Base-by-base conservation (phyloP, 2,113 vertebrate species). In the Canis aureus region DNA sequence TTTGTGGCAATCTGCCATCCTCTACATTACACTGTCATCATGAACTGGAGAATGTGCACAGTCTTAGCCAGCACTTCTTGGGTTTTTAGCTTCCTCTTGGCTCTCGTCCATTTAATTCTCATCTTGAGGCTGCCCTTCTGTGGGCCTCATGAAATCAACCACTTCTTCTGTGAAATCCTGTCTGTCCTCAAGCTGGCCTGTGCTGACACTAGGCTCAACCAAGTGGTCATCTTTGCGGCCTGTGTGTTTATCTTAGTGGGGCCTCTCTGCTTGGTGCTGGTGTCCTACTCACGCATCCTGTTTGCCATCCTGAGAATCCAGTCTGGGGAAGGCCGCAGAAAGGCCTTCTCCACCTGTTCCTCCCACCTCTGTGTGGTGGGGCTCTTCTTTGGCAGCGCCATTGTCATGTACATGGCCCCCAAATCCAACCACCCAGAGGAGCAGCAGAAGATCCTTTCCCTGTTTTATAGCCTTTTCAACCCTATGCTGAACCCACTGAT, bases 131-230 rank as follows among this genome's bases (percentile, higher is more conserved):
- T 98, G 25, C 96, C 97, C 78, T 98, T 98, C 78, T 78, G 74
- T 78, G 74, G 74, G 8, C 92, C 97, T 35, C 90, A 86, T 0
- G 20, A 89, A 55, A 78, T 98, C 87, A 97, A 98, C 23, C 97
- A 98, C n/a, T 97, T 98, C 71, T 95, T 97, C 90, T 98, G 98
- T 89, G 95, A 98, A 35, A 87, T 98, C 57, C 78, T 97, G 15
- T 93, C 97, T 15, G 94, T 98, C 38, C 84, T 98, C 59, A 96
- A 85, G 17, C 16, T 98, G 69, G 97, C 97, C 27, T 98, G 98
- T 29, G 90, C 64, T 8, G 98, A 98, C 69, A 98, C 95, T 0
- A 11, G 13, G 1, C 17, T 98, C 22, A 98, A 97, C 15, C 69
- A 98, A 12, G 1, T 86, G 0, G 76, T 98, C 78, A 85, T 98